phyloP scores from a whole-genome alignment of 2,888 invertebrate genomes.

The Alviniconcha strummeri region DNA sequence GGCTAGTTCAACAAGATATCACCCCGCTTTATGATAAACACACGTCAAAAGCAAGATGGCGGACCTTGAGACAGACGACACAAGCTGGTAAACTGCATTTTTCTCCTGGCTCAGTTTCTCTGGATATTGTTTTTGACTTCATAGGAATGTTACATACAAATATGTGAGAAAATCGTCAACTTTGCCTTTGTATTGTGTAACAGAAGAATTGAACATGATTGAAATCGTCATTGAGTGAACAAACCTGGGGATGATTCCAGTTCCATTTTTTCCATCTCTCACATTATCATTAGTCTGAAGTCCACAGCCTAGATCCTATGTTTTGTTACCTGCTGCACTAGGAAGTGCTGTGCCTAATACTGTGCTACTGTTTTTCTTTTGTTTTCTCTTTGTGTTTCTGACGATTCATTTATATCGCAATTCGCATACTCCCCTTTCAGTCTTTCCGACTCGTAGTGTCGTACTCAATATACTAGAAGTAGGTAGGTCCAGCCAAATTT shows the following conservation, averaged over 20 bases:
- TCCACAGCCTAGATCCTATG: too few relatives aligned
- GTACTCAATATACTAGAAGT: too few relatives aligned
- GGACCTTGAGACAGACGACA: conserved; percentile 36
- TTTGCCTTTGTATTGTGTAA: not conserved
- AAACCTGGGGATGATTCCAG: too few relatives aligned
- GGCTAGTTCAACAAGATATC: too few relatives aligned
- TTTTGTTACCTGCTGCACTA: not conserved
- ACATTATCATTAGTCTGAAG: too few relatives aligned
- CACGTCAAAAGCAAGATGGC: conserved; percentile 40
- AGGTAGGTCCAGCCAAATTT: too few relatives aligned
- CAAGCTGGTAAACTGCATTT: conserved; percentile 33
- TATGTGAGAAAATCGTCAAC: not conserved
- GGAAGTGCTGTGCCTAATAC: not conserved
- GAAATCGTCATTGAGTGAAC: not conserved
- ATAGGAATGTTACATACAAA: not conserved
- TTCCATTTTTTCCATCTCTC: not conserved
- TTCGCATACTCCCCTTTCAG: too few relatives aligned
- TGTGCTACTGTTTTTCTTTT: too few relatives aligned
- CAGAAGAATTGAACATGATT: not conserved
- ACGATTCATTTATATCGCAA: too few relatives aligned
- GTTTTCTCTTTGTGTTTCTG: too few relatives aligned
- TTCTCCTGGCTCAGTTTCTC: not conserved
- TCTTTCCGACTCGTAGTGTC: too few relatives aligned
- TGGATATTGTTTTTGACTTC: not conserved
- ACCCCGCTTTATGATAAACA: conserved; percentile 21